phyloP scores from a whole-genome alignment of 1,140 invertebrate genomes.

The Neotoxoptera formosana region DNA sequence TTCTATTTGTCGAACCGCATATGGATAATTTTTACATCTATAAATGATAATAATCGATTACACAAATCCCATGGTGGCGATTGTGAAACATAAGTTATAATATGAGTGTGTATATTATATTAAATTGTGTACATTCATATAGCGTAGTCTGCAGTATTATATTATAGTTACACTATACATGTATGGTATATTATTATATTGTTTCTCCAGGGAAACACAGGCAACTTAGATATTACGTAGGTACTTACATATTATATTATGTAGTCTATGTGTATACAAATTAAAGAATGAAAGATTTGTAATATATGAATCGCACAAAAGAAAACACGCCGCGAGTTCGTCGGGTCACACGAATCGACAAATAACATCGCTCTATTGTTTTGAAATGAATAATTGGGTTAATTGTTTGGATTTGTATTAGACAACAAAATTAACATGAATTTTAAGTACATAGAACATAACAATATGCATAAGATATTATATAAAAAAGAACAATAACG shows the following conservation, averaged over 20 bases:
- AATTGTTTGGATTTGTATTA: slow-evolving; percentile 17
- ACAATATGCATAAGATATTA: neutral
- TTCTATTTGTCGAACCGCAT: neutral
- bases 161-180: neutral
- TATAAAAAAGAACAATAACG: neutral
- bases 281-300: neutral
- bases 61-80: neutral
- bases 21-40: neutral
- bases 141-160: neutral
- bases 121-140: neutral
- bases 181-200: neutral
- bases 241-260: neutral
- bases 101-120: neutral
- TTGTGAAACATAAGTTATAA: slow-evolving; percentile 3
- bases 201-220: neutral
- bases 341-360: slow-evolving; percentile 15
- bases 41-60: slow-evolving; percentile 14
- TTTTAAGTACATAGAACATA: neutral
- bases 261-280: neutral
- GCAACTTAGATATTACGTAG: neutral
- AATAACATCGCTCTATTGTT: slow-evolving; percentile 14
- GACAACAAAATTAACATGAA: neutral
- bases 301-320: neutral
- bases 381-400: slow-evolving; percentile 39
- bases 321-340: neutral